A percentile compares a stretch with the other conserved stretches of the same genome.
Conservation (phyloP, 1,140 invertebrate genomes). For the Drosophila punjabiensis region DNA sequence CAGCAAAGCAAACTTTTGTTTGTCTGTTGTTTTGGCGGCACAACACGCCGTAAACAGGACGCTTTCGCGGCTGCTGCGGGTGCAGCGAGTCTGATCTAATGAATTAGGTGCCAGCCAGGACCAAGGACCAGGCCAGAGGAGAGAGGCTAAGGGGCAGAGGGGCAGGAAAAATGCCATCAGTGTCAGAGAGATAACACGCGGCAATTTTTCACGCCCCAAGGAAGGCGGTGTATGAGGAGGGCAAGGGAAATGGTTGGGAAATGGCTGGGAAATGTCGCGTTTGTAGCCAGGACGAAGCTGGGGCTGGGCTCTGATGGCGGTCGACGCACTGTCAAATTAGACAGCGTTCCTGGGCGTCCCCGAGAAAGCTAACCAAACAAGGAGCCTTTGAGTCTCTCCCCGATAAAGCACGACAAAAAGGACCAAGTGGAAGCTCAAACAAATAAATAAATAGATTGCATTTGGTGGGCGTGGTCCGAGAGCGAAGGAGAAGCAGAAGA, state of each 20-base stretch:
- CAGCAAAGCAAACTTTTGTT: constrained; percentile 46
- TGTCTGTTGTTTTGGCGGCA: constrained; percentile 56
- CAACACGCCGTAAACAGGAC: constrained; percentile 14
- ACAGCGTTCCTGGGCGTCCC: constrained; percentile 8
- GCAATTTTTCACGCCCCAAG: constrained; percentile 33
- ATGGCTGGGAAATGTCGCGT: constrained; percentile 13
- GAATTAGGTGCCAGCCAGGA: constrained; percentile 34
- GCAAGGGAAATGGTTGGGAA: constrained; percentile 16
- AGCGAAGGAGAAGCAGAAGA: not conserved
- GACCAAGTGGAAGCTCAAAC: constrained; percentile 11
- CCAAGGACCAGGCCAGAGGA: not conserved
- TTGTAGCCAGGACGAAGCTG: constrained; percentile 1
- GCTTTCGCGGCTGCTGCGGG: constrained; percentile 15
- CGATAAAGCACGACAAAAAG: constrained; percentile 40
- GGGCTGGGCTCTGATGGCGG: constrained; percentile 29
- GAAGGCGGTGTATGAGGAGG: not conserved
- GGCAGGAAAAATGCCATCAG: constrained; percentile 13
- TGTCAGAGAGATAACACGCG: constrained; percentile 37
- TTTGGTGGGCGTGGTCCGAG: constrained; percentile 47
- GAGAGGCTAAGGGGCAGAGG: not conserved
- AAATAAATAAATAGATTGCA: constrained; percentile 61
- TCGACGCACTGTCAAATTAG: constrained; percentile 54
- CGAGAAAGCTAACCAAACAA: constrained; percentile 29
- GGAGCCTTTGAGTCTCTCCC: constrained; percentile 13
- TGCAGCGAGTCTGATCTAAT: constrained; percentile 41